Percentiles rank a stretch among this genome's conserved stretches.
Conservation (phyloP, 2,888 invertebrate species). For the Panorpa germanica region DNA sequence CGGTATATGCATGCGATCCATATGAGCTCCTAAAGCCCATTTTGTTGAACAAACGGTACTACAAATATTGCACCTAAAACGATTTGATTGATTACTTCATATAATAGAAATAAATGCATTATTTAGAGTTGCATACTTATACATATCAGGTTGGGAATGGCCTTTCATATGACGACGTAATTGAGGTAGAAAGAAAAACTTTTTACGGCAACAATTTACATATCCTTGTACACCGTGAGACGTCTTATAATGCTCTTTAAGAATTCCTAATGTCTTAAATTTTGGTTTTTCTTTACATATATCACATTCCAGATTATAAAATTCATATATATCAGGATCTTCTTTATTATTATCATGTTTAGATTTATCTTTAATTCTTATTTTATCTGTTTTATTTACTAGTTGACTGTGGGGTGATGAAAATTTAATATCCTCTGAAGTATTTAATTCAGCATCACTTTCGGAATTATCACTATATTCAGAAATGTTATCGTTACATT, state of each 20-base stretch:
- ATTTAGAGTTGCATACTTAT: slow-evolving; percentile 9
- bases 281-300: slow-evolving; percentile 7
- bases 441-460: too few species aligned
- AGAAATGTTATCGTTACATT: too few species aligned
- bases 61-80: slow-evolving; percentile 11
- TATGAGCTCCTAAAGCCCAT: slow-evolving; percentile 11
- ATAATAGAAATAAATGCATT: background rate
- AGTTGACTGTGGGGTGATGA: too few species aligned
- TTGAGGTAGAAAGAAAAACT: slow-evolving; percentile 12
- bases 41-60: slow-evolving; percentile 12
- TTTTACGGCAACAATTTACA: slow-evolving; percentile 12
- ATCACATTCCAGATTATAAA: slow-evolving; percentile 11
- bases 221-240: slow-evolving; percentile 11
- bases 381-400: too few species aligned
- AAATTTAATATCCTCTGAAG: too few species aligned
- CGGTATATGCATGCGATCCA: slow-evolving; percentile 13
- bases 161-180: slow-evolving; percentile 11
- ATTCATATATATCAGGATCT: slow-evolving; percentile 12
- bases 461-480: too few species aligned
- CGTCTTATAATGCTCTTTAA: slow-evolving; percentile 11
- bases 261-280: slow-evolving; percentile 12
- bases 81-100: background rate
- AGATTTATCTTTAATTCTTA: too few species aligned
- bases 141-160: slow-evolving; percentile 12
- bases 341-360: too few species aligned